Conservation (phyloP, 2,888 invertebrate genomes). For the Clepsis dumicolana region DNA sequence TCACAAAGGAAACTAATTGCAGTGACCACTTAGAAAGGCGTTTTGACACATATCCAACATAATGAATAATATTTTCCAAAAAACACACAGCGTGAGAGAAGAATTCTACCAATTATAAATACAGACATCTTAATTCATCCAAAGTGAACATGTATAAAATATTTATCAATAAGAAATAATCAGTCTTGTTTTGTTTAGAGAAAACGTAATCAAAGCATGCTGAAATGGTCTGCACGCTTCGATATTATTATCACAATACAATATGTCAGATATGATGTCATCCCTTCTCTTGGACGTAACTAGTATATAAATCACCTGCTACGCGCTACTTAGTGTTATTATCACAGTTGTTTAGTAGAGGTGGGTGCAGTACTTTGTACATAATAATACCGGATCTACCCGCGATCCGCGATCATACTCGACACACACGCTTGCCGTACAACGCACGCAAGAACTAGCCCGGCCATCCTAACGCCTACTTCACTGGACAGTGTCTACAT, state of each 20-base stretch:
- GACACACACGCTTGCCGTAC: slow-evolving; percentile 70
- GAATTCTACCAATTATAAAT: slow-evolving; percentile 81
- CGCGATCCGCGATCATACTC: slow-evolving; percentile 75
- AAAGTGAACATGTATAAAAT: slow-evolving; percentile 85
- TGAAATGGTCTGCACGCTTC: slow-evolving; percentile 67
- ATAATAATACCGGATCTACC: slow-evolving; percentile 82
- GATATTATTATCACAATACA: slow-evolving; percentile 84
- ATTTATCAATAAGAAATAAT: slow-evolving; percentile 86
- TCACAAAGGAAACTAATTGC: slow-evolving; percentile 78
- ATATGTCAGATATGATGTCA: slow-evolving; percentile 87
- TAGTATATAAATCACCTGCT: slow-evolving; percentile 86
- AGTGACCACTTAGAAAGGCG: slow-evolving; percentile 84
- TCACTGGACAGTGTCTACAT: slow-evolving; percentile 51
- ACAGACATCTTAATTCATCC: slow-evolving; percentile 84
- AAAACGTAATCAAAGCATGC: slow-evolving; percentile 81
- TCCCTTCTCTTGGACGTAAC: slow-evolving; percentile 86
- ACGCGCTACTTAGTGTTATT: slow-evolving; percentile 87
- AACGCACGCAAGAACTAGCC: slow-evolving; percentile 71
- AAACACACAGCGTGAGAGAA: slow-evolving; percentile 75
- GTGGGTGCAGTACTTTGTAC: slow-evolving; percentile 87
- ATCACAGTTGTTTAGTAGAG: slow-evolving; percentile 87
- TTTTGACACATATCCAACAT: slow-evolving; percentile 86
- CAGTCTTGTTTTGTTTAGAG: slow-evolving; percentile 87
- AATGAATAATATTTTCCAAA: slow-evolving; percentile 79
- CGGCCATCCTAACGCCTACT: slow-evolving; percentile 58